Percentiles rank a stretch among this genome's conserved stretches.
These are phyloP conservation scores for Odontamblyopus rebecca DNA, from an alignment of 2,797 vertebrate species.

Conservation along the genomic window DNA sequence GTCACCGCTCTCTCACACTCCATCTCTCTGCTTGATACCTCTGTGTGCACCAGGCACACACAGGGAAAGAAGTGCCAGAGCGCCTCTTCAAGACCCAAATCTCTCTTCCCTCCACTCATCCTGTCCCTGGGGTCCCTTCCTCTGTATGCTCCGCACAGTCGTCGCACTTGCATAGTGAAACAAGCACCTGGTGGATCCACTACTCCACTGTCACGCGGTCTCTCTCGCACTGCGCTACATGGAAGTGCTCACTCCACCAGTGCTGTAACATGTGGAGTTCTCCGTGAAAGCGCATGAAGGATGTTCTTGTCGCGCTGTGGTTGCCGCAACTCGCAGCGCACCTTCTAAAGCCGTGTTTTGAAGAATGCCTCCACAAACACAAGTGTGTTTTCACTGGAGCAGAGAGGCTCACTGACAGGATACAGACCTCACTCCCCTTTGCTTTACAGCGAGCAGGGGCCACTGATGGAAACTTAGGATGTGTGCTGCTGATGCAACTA, in stretches of 20 bases:
- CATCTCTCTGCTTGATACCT: conserved; percentile 63
- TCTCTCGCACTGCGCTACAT: conserved; percentile 26
- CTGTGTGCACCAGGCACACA: conserved; percentile 37
- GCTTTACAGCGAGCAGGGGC: conserved; percentile 36
- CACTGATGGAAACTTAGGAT: conserved; percentile 38
- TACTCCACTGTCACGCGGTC: conserved; percentile 29
- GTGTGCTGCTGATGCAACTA: conserved; percentile 14
- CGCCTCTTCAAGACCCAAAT: conserved; percentile 73
- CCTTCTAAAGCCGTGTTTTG: conserved; percentile 47
- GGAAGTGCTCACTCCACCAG: conserved; percentile 27
- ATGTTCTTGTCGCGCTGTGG: conserved; percentile 49
- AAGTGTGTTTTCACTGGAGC: conserved; percentile 50
- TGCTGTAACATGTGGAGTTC: conserved; percentile 38
- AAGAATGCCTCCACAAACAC: conserved; percentile 56
- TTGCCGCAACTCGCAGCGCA: conserved; percentile 42
- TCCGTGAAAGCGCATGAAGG: conserved; percentile 31
- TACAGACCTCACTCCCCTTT: conserved; percentile 51
- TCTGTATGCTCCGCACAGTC: conserved; percentile 53
- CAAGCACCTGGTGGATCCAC: conserved; percentile 47
- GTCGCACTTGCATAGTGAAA: conserved; percentile 54
- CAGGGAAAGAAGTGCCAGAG: conserved; percentile 23
- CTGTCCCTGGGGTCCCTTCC: conserved; percentile 65
- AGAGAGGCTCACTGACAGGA: conserved; percentile 57
- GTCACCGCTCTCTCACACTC: conserved; percentile 43
- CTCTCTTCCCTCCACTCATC: conserved; percentile 65